These are phyloP conservation scores for Mechanitis messenoides DNA, from an alignment of 2,888 invertebrate genomes.

Conservation along the genomic window DNA sequence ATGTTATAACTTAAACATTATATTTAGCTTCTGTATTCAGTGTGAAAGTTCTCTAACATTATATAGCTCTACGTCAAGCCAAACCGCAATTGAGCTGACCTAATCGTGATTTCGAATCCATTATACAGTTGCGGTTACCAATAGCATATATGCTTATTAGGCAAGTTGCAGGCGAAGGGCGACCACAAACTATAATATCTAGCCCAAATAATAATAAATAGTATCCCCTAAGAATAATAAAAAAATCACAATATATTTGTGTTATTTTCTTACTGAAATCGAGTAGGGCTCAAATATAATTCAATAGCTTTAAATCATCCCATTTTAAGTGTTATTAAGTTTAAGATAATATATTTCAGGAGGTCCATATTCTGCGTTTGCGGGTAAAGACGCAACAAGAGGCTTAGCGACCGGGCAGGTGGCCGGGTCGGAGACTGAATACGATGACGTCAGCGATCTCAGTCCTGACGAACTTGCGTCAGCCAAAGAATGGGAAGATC, in stretches of 20 bases:
- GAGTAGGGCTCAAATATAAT: too few species aligned
- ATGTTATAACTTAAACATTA: too few species aligned
- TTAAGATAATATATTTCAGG: conserved; percentile 44
- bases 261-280: too few species aligned
- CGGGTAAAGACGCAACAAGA: conserved; percentile 63
- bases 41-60: not conserved
- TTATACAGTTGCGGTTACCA: conserved; percentile 19
- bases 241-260: too few species aligned
- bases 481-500: conserved; percentile 71
- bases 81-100: conserved; percentile 19
- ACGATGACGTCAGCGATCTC: conserved; percentile 65
- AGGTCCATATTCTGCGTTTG: conserved; percentile 66
- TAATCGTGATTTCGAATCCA: conserved; percentile 21
- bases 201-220: not conserved
- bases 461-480: conserved; percentile 58
- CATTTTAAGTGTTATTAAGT: not conserved
- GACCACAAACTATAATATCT: not conserved
- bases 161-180: conserved; percentile 5
- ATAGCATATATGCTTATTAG: conserved; percentile 14
- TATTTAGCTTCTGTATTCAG: not conserved
- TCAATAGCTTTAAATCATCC: too few species aligned
- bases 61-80: conserved; percentile 7
- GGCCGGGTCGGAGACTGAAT: conserved; percentile 58
- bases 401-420: conserved; percentile 66
- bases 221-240: too few species aligned